Base-by-base conservation (phyloP, 64 coral and sea anemone species). In the Hydrozoanthus tunicans region DNA sequence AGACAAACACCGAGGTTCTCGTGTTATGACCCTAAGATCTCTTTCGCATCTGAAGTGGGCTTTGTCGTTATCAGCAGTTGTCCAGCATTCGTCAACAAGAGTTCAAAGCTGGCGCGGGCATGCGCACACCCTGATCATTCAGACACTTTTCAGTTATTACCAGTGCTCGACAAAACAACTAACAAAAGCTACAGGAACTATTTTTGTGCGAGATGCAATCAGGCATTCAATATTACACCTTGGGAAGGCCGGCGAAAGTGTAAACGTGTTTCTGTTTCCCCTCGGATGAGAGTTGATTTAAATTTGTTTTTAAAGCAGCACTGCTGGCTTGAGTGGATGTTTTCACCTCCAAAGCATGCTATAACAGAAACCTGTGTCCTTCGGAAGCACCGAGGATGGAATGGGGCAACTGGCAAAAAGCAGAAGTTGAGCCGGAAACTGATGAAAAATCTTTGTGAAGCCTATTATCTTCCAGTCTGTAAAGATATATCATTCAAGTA, bases 191-290 rank as follows among this genome's bases (percentile, higher is more conserved):
- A 78, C 14, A 52, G 51, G 52, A 78, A 78, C 4, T 78, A 78
- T 56, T 78, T 78, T 56, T 78, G 75, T 78, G 75, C 75, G 10
- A 78, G 51, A 5, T 78, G 75, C 10, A 78, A 77, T 53, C 51
- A 14, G 53, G 75, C 51, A 17, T 12, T 53, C 17, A 4, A 77
- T 14, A n/a, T 56, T 12, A 53, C 75, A 1, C 55, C 55, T 6
- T 77, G 75, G 75, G 0, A 77, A 77, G 75, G 11, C 15, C 52
- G 14, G 55, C 75, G 53, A 5, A 10, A 3, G 12, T 77, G 75
- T 15, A 53, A 77, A 2, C 7, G 7, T 56, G 56, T 11, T 5
- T 25, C 3, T 3, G 7, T 5, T 24, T 0, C 52, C 1, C 6
- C 56, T 24, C 7, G 8, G 24, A 2, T 15, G 17, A 65, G 3